These are phyloP conservation scores for Benthosema pterotum DNA, from an alignment of 2,797 vertebrate genomes.

Conservation along the genomic window DNA sequence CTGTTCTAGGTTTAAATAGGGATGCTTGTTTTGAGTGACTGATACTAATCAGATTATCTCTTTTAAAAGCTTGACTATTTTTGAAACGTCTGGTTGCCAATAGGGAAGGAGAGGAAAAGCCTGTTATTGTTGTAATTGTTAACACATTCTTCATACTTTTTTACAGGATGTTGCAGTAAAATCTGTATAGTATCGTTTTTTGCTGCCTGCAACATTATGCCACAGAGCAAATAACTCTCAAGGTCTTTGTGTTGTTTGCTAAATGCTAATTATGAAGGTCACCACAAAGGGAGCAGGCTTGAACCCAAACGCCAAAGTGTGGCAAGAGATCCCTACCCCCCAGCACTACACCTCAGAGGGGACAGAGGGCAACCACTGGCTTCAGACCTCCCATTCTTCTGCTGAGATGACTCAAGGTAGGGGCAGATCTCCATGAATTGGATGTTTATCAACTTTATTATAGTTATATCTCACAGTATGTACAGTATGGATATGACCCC, in stretches of 20 bases:
- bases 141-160: no score
- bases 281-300: slow-evolving; percentile 93
- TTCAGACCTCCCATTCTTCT: slow-evolving; percentile 76
- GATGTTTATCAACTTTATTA: no score
- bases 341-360: slow-evolving; percentile 73
- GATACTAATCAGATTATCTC: slow-evolving; percentile 46
- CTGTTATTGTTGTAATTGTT: not conserved
- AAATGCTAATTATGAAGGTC: slow-evolving; percentile 79
- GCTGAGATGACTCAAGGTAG: slow-evolving; percentile 83
- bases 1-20: slow-evolving; percentile 15
- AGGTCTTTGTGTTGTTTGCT: not conserved
- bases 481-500: no score
- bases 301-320: slow-evolving; percentile 98
- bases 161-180: no score
- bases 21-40: slow-evolving; percentile 22
- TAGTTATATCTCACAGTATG: no score
- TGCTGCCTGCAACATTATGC: not conserved
- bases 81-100: slow-evolving; percentile 17
- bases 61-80: slow-evolving; percentile 43
- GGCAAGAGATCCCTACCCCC: slow-evolving; percentile 89
- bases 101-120: slow-evolving; percentile 1
- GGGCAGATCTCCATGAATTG: slow-evolving; percentile 2
- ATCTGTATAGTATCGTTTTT: no score
- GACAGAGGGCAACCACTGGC: slow-evolving; percentile 82
- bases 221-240: not conserved